Base-by-base conservation (phyloP, 1,140 invertebrate species). In the Ceratosolen fusciceps region DNA sequence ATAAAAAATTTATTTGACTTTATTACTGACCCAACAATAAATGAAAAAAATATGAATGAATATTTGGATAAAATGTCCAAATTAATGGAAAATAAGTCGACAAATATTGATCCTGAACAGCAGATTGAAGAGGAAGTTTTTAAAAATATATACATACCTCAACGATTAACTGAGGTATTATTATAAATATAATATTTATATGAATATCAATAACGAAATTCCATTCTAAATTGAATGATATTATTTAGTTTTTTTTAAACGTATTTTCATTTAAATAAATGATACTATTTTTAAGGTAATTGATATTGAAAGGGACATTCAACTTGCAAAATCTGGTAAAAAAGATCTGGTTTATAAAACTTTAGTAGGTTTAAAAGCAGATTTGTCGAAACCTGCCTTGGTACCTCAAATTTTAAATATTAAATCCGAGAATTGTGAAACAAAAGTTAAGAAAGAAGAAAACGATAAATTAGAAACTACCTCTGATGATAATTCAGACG, bases 1-100 rank as follows among this genome's bases (percentile, higher is more conserved):
- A 93, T 98, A 0, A 97, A 97, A 85, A 94, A 96, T 84, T 89
- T 99, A 62, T 99, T 99, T 92, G 96, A 99, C 88, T 99, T 99
- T 87, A 95, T 99, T 56, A 98, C 97, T 2, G 97, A 98, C 91
- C 92, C 95, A 47, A 95, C 93, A 7, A 95, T 99, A 67, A 96
- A 92, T 58, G 93, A 94, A 77, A 90, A 91, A 9, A 98, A 98
- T 89, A 94, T 96, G 90, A 95, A 98, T 80, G 92, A 93, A 80
- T 95, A 94, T 86, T 88, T 97, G 58, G 93, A 96, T 82, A 91
- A 90, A 83, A 91, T 96, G 58, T 93, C 95, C 2, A 93, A 94
- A 81, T 93, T 93, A 21, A 91, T 92, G 2, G 90, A 93, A 79
- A 89, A 92, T 68, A 90, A 91, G 80, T 91, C 92, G 81, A 90